Conservation (phyloP, 2,888 invertebrate genomes). For the Hypena proboscidalis region DNA sequence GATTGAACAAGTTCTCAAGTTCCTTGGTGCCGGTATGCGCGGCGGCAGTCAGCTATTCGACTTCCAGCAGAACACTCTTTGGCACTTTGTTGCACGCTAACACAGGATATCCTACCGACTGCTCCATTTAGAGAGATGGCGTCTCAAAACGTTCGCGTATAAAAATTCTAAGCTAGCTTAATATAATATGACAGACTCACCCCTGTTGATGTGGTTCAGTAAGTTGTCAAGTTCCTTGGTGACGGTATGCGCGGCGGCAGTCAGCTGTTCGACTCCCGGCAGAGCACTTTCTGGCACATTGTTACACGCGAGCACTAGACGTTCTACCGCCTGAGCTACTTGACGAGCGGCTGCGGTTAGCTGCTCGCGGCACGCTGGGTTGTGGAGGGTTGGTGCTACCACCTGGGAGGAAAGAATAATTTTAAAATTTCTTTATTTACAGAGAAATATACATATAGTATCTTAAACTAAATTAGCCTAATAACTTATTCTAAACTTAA, state of each 20-base stretch:
- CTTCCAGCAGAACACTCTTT: slow-evolving; percentile 85
- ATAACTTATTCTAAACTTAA: too few relatives aligned
- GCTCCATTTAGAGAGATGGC: slow-evolving; percentile 96
- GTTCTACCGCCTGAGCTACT: slow-evolving; percentile 96
- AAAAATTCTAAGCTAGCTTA: too few relatives aligned
- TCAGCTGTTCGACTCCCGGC: slow-evolving; percentile 89
- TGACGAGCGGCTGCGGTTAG: slow-evolving; percentile 96
- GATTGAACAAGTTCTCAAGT: slow-evolving; percentile 94
- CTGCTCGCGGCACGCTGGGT: slow-evolving; percentile 95
- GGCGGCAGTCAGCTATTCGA: slow-evolving; percentile 92
- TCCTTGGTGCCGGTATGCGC: slow-evolving; percentile 95
- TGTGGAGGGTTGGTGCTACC: slow-evolving; percentile 93
- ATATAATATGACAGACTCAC: slow-evolving; percentile 60
- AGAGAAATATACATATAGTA: too few relatives aligned
- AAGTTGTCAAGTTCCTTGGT: slow-evolving; percentile 95
- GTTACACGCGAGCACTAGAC: slow-evolving; percentile 91
- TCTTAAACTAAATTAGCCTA: too few relatives aligned
- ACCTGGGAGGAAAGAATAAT: slow-evolving; percentile 73
- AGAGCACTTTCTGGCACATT: slow-evolving; percentile 81
- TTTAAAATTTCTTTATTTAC: too few relatives aligned
- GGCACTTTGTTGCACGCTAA: slow-evolving; percentile 87
- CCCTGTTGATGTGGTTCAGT: slow-evolving; percentile 93
- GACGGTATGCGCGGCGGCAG: slow-evolving; percentile 94
- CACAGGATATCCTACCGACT: slow-evolving; percentile 95
- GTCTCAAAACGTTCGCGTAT: slow-evolving; percentile 96